These are phyloP conservation scores for Zingel zingel DNA, from an alignment of 2,113 vertebrate genomes.

Conservation along the genomic window DNA sequence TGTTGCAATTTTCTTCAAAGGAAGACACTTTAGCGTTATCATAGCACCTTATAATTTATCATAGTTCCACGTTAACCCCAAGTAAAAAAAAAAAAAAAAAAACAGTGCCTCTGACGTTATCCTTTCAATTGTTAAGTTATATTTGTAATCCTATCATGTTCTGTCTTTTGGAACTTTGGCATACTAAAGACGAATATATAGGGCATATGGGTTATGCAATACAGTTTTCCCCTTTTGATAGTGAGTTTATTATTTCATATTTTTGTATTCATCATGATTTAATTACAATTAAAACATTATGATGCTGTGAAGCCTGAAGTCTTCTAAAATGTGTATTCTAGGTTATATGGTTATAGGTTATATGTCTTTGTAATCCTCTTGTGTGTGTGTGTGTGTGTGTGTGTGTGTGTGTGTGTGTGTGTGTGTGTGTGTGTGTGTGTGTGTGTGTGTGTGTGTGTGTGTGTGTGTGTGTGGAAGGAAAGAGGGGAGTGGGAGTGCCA, in stretches of 20 bases:
- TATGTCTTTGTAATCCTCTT: background rate
- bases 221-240: background rate
- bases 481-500: background rate
- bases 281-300: background rate
- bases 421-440: background rate
- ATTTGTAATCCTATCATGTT: background rate
- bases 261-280: background rate
- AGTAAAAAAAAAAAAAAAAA: background rate
- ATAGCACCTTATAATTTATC: background rate
- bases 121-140: background rate
- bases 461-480: background rate
- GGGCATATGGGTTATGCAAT: background rate
- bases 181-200: background rate
- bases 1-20: background rate
- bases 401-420: constrained; percentile 1
- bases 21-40: background rate
- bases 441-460: background rate
- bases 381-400: background rate
- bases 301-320: background rate
- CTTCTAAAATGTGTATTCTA: background rate
- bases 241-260: background rate
- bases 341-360: too few species aligned
- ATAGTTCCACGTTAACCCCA: background rate
- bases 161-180: constrained; percentile 22
- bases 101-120: background rate